A percentile compares a stretch with the other conserved stretches of the same genome.
Conservation (phyloP, 2,888 invertebrate genomes). For the Hipparchia semele region DNA sequence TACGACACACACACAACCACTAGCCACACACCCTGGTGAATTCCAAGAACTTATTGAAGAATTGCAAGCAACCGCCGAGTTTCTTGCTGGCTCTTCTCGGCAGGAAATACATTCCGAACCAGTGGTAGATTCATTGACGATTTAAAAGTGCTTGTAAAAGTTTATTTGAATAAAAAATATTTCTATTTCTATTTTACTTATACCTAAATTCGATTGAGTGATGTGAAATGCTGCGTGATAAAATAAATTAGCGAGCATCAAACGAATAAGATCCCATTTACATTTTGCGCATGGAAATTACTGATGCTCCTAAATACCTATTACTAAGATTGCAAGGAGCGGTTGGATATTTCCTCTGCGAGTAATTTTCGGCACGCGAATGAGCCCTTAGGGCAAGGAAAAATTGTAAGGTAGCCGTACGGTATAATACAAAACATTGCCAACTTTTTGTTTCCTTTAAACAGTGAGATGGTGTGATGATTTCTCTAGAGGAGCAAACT, state of each 20-base stretch:
- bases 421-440: constrained; percentile 40
- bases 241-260: constrained; percentile 28
- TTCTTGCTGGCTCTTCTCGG: too few species aligned
- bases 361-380: constrained; percentile 77
- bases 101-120: too few species aligned
- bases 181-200: too few species aligned
- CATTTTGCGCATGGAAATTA: constrained; percentile 20
- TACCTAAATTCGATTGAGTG: neutral
- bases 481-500: neutral
- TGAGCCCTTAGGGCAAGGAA: constrained; percentile 51
- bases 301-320: constrained; percentile 31
- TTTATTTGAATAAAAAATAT: too few species aligned
- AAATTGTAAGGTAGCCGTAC: constrained; percentile 66
- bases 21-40: too few species aligned
- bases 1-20: too few species aligned
- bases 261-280: constrained; percentile 21
- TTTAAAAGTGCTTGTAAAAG: too few species aligned
- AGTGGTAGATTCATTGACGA: too few species aligned
- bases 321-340: constrained; percentile 40
- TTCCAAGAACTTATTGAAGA: neutral
- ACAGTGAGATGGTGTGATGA: constrained; percentile 23
- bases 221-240: constrained; percentile 14
- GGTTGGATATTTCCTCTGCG: constrained; percentile 47
- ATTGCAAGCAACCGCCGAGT: too few species aligned
- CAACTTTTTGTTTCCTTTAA: constrained; percentile 62